Percentiles rank a stretch among this genome's conserved stretches.
These are phyloP conservation scores for Berghia stephanieae DNA, from an alignment of 1,140 invertebrate genomes.

Conservation along the genomic window DNA sequence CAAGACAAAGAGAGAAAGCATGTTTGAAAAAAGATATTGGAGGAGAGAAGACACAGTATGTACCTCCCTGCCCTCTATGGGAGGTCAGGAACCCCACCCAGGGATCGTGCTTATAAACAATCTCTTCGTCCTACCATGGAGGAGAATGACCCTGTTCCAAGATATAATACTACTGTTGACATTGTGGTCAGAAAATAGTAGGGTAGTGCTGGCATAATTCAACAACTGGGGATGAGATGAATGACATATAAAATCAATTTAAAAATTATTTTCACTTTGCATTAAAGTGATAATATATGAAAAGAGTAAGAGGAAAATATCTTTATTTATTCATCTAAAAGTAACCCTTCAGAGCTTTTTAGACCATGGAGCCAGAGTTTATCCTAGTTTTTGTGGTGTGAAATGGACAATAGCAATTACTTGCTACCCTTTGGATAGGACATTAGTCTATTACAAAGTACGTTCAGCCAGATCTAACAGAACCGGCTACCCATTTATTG, in stretches of 20 bases:
- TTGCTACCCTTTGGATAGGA: too few species aligned
- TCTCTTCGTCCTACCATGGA: slow-evolving; percentile 77
- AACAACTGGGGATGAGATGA: slow-evolving; percentile 80
- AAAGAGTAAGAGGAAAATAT: not conserved
- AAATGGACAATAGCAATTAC: too few species aligned
- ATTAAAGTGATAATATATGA: slow-evolving; percentile 23
- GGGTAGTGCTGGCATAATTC: slow-evolving; percentile 83
- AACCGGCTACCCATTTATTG: not conserved
- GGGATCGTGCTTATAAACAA: not conserved
- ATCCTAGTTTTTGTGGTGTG: too few species aligned
- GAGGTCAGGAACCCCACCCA: too few species aligned
- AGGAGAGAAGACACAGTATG: too few species aligned
- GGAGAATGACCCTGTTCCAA: slow-evolving; percentile 89
- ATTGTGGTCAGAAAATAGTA: slow-evolving; percentile 83
- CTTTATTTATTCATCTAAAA: not conserved
- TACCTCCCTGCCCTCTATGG: too few species aligned
- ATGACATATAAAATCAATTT: too few species aligned
- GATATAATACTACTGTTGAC: slow-evolving; percentile 86
- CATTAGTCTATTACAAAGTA: too few species aligned
- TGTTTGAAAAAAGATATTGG: too few species aligned
- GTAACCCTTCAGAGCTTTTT: not conserved
- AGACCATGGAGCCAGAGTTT: too few species aligned
- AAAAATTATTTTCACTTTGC: not conserved
- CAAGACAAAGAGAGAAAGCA: too few species aligned
- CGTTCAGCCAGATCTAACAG: too few species aligned